Evolutionary conservation across 1,140 invertebrate genomes (phyloP).

Genomic region (Carcinoscorpius rotundicauda): DNA sequence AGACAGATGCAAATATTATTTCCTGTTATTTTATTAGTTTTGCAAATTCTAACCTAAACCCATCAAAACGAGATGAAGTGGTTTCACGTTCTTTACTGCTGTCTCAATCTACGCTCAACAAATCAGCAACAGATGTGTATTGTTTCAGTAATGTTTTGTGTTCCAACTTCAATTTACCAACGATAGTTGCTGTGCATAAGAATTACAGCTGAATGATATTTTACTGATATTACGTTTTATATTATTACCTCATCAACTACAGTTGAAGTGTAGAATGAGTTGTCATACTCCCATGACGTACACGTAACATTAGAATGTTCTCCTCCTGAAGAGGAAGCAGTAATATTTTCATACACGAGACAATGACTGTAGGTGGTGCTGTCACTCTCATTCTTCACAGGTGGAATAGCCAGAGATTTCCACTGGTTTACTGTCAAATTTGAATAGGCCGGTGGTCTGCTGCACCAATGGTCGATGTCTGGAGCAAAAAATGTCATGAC

Average conservation of each 20-base stretch:
- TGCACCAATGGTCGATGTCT: constrained; percentile 17
- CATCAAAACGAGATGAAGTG: too few relatives aligned
- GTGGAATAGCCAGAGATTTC: constrained; percentile 9
- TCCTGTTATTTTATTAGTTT: too few relatives aligned
- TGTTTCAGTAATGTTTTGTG: too few relatives aligned
- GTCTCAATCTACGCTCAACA: too few relatives aligned
- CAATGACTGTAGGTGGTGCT: not conserved
- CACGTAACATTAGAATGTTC: constrained; percentile 4
- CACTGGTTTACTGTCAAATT: constrained; percentile 11
- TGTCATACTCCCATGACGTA: constrained; percentile 16
- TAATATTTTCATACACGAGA: not conserved
- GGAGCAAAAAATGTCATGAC: constrained; percentile 17
- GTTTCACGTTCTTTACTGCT: too few relatives aligned
- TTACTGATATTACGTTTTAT: too few relatives aligned
- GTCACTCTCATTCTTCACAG: not conserved
- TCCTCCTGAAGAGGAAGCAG: not conserved
- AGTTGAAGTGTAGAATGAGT: constrained; percentile 17
- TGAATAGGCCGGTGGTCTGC: constrained; percentile 6
- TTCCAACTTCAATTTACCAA: too few relatives aligned
- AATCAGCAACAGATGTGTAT: too few relatives aligned
- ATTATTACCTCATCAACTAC: constrained; percentile 12
- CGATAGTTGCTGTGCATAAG: too few relatives aligned
- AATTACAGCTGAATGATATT: too few relatives aligned
- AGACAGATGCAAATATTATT: too few relatives aligned
- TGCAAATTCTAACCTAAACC: too few relatives aligned